Conservation (phyloP, 2,797 vertebrate genomes). For the Pogoniulus pusillus region DNA sequence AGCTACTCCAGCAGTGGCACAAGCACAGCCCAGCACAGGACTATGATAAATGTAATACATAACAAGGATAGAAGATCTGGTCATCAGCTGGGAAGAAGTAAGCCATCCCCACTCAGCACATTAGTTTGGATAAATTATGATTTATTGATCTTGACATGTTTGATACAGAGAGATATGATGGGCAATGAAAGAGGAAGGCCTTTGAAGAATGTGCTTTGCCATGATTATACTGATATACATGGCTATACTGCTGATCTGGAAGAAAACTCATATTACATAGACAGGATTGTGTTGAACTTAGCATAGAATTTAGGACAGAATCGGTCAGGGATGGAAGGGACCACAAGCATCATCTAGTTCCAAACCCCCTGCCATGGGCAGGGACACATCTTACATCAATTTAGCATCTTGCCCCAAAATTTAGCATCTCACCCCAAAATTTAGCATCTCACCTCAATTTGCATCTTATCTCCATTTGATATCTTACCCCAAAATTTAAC, state of each 20-base stretch:
- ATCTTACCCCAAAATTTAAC: too few relatives aligned
- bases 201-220: neutral
- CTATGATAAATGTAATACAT: accelerated
- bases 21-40: accelerated
- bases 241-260: neutral
- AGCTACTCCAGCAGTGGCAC: neutral
- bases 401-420: too few relatives aligned
- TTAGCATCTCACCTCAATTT: too few relatives aligned
- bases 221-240: neutral
- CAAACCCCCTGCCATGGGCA: too few relatives aligned
- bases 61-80: neutral
- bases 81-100: neutral
- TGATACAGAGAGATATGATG: accelerated
- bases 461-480: too few relatives aligned
- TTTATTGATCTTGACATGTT: neutral
- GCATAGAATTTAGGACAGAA: too few relatives aligned
- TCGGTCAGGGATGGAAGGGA: too few relatives aligned
- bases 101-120: neutral
- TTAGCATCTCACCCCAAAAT: too few relatives aligned
- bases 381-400: too few relatives aligned
- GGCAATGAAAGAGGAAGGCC: neutral
- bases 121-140: neutral
- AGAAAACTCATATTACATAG: neutral
- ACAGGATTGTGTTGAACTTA: neutral
- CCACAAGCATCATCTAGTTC: too few relatives aligned